These are phyloP conservation scores for Acromyrmex charruanus DNA, from an alignment of 1,140 invertebrate genomes.

Conservation along the genomic window DNA sequence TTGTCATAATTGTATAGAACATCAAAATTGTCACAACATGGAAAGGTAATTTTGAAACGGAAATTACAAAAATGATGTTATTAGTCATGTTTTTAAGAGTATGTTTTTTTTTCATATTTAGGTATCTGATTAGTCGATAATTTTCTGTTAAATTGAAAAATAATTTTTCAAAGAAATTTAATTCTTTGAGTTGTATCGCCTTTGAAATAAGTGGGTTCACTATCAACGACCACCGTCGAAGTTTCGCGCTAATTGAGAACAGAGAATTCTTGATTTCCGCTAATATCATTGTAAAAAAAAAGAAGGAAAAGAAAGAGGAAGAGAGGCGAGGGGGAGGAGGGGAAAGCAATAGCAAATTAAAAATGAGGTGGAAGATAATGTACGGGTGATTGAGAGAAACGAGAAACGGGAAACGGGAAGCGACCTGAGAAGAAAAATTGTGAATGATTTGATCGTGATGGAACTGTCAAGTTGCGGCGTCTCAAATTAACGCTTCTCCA, in stretches of 20 bases:
- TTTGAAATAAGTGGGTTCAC: neutral
- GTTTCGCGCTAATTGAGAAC: conserved; percentile 60
- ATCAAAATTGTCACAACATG: too few relatives aligned
- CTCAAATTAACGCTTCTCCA: conserved; percentile 67
- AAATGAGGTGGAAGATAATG: conserved; percentile 17
- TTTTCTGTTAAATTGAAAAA: too few relatives aligned
- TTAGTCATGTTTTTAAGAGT: too few relatives aligned
- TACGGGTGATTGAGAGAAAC: neutral
- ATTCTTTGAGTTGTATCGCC: too few relatives aligned
- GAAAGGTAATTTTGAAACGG: too few relatives aligned
- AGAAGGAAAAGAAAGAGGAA: too few relatives aligned
- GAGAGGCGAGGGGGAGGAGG: too few relatives aligned
- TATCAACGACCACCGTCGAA: conserved; percentile 55
- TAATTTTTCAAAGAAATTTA: too few relatives aligned
- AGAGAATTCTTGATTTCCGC: neutral
- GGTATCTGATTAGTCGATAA: too few relatives aligned
- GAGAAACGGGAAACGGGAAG: conserved; percentile 8
- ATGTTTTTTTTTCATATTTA: too few relatives aligned
- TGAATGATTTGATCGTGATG: conserved; percentile 27
- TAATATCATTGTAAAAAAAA: neutral
- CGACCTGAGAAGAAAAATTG: conserved; percentile 24
- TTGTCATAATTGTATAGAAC: too few relatives aligned
- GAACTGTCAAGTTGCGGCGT: conserved; percentile 39
- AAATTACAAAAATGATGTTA: too few relatives aligned
- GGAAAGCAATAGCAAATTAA: conserved; percentile 50